These are phyloP conservation scores for Trididemnum clinides DNA, from an alignment of 23 tunicate species.

Conservation along the genomic window DNA sequence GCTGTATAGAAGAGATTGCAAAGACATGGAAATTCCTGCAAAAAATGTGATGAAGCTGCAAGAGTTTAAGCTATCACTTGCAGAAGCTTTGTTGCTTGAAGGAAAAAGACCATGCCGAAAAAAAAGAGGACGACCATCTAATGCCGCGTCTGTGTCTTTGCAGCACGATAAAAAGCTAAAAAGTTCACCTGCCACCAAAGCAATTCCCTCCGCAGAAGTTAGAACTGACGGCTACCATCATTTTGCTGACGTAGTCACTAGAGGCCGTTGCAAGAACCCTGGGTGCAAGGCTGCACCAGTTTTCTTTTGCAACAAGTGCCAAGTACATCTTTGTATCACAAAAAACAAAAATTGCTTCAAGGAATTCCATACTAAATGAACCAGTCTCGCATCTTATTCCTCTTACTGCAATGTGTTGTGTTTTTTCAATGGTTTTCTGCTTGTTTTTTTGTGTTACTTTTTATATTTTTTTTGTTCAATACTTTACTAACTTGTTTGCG, in stretches of 20 bases:
- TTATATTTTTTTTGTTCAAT: too few species aligned
- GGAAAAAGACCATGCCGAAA: neutral
- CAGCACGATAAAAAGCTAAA: neutral
- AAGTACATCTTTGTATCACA: neutral
- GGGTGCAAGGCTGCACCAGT: slow-evolving; percentile 23
- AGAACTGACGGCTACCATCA: slow-evolving; percentile 13
- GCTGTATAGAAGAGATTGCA: neutral
- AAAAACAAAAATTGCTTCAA: slow-evolving; percentile 4
- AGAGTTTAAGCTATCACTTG: neutral
- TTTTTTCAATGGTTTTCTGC: too few species aligned
- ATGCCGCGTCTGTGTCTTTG: slow-evolving; percentile 3
- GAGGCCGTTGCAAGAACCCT: neutral
- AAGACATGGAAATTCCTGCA: neutral
- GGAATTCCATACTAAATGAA: neutral
- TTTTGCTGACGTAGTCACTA: neutral
- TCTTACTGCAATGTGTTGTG: too few species aligned
- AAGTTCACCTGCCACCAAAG: neutral
- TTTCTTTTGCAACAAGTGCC: neutral
- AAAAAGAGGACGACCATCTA: slow-evolving; percentile 8
- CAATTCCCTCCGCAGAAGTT: neutral
- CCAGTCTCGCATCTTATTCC: too few species aligned
- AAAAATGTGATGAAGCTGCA: slow-evolving; percentile 9
- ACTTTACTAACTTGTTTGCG: too few species aligned
- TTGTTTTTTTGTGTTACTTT: too few species aligned
- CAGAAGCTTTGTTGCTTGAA: slow-evolving; percentile 1